Evolutionary conservation across 1,140 invertebrate species (phyloP), one percentile per base, ranked within the genome.

Genomic region (Drosophila saltans): DNA sequence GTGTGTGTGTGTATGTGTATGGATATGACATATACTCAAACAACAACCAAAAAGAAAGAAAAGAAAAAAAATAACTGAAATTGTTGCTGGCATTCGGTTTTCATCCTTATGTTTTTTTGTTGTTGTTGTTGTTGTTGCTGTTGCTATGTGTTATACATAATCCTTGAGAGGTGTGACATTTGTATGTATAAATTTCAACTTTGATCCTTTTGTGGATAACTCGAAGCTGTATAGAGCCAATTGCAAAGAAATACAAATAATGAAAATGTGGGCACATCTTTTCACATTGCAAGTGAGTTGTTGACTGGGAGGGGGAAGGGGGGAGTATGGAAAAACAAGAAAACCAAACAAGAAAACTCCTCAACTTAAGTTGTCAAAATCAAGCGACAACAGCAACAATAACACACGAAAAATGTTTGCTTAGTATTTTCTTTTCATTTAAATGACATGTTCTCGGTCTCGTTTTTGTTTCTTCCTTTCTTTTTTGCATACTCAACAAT

Each of bases 291-390:
- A 55, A 59, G 69, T 40, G 48, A 52, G 28, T 57, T 43, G 40
- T 28, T 28, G 69, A 66, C 56, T 63, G 66, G 57, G 61, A 88
- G 72, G 11, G 43, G 3, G 33, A 0, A 36, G 33, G 33, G 33
- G 45, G 2, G 45, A 7, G 21, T 30, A 2, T 30, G 28, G 24
- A 24, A 52, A 52, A 9, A 52, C 45, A 52, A 52, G 45, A 52
- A 52, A 52, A 52, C 45, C 45, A 52, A 52, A 52, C 45, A 52
- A 52, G 45, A 52, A 67, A 60, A 70, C 66, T 75, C 59, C 78
- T 80, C 74, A 79, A 88, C 84, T 89, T 88, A 78, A 84, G 80
- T 81, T 88, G 84, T 88, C 84, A 88, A 81, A 88, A 89, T 88
- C 84, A 88, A 52, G 84, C 84, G 4, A 16, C 16, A 16, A 16